Evolutionary conservation across 2,888 invertebrate species (phyloP).

Genomic region (Ferdinandea cuprea): DNA sequence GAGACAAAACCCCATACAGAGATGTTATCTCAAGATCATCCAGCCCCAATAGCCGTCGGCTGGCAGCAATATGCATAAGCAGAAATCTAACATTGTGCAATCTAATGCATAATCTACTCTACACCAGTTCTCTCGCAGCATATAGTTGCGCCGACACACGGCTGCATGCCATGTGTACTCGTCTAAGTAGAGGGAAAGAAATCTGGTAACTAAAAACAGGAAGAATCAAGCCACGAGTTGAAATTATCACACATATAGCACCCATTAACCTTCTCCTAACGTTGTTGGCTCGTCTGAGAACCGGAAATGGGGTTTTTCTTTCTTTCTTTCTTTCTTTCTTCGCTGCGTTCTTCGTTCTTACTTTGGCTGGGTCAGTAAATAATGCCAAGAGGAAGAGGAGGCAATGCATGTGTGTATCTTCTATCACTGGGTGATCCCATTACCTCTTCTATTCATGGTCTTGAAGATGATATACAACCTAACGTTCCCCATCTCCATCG

Average conservation of each 20-base stretch:
- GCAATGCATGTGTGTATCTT: conserved; percentile 27
- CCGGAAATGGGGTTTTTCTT: conserved; percentile 64
- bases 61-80: conserved; percentile 48
- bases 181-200: background rate
- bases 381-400: conserved; percentile 35
- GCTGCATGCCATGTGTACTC: background rate
- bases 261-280: conserved; percentile 68
- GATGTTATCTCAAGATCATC: conserved; percentile 71
- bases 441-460: conserved; percentile 13
- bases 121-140: conserved; percentile 23
- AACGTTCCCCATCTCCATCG: too few relatives aligned
- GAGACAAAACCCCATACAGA: conserved; percentile 47
- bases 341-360: too few relatives aligned
- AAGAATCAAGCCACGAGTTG: conserved; percentile 72
- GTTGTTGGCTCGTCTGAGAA: conserved; percentile 54
- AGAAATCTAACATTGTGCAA: conserved; percentile 58
- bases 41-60: conserved; percentile 55
- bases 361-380: conserved; percentile 59
- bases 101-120: conserved; percentile 57
- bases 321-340: conserved; percentile 31
- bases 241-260: conserved; percentile 75
- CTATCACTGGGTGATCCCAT: conserved; percentile 49
- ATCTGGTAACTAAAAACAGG: conserved; percentile 54
- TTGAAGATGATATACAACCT: conserved; percentile 41
- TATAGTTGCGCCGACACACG: background rate